Percentiles rank a stretch among this genome's conserved stretches.
phyloP scores from a whole-genome alignment of 2,888 invertebrate species.

The Calliphora vomitoria region DNA sequence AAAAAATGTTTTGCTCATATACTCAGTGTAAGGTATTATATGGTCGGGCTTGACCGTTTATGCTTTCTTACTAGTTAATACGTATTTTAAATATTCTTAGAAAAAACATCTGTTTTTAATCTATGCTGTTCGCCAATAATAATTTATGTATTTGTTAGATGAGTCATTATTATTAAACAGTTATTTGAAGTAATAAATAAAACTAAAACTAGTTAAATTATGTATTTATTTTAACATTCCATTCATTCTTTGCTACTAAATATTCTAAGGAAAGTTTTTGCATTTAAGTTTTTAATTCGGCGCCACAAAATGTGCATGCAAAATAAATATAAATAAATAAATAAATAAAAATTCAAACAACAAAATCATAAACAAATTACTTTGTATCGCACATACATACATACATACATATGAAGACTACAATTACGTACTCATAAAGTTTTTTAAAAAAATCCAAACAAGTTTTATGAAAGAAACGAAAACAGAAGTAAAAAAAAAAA shows the following conservation, averaged over 20 bases:
- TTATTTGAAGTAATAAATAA: background rate
- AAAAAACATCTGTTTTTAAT: conserved; percentile 9
- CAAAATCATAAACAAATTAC: conserved; percentile 22
- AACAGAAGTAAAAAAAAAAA: conserved; percentile 23
- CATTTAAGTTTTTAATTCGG: background rate
- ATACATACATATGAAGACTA: background rate
- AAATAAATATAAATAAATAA: background rate
- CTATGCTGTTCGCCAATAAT: too few species aligned
- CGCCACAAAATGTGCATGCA: conserved; percentile 17
- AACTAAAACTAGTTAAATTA: conserved; percentile 3
- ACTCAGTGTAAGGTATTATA: too few species aligned
- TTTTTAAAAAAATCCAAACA: conserved; percentile 40
- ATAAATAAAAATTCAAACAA: background rate
- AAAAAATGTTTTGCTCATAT: too few species aligned
- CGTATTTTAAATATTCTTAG: background rate
- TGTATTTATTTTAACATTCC: background rate
- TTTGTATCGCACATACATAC: background rate
- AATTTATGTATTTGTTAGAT: background rate
- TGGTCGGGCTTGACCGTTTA: too few species aligned
- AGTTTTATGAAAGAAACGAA: conserved; percentile 55
- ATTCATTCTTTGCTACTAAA: background rate
- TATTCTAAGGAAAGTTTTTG: conserved; percentile 25
- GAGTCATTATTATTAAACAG: conserved; percentile 4
- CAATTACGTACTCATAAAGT: background rate
- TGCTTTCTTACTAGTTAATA: too few species aligned